These are phyloP conservation scores for Gordius sp. DNA, from an alignment of 2,888 invertebrate species.

Conservation along the genomic window DNA sequence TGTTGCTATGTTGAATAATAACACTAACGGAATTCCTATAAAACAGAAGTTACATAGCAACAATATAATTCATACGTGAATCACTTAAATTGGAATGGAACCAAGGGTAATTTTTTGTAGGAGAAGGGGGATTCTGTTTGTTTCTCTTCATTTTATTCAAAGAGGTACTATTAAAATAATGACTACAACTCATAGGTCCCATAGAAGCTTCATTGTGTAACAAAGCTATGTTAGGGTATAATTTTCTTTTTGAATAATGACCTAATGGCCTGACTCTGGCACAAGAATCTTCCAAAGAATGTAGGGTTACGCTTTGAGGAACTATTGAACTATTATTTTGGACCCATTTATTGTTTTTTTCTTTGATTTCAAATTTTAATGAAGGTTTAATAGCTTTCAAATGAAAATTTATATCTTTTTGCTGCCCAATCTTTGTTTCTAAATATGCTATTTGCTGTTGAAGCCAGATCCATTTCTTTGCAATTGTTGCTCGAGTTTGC, in stretches of 20 bases:
- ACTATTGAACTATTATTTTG: too few relatives aligned
- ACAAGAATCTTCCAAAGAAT: not conserved
- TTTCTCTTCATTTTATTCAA: too few relatives aligned
- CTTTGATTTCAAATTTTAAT: not conserved
- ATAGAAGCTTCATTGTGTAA: too few relatives aligned
- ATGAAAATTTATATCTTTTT: slow-evolving; percentile 10
- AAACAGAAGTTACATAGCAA: not conserved
- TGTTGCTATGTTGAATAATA: not conserved
- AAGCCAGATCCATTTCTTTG: not conserved
- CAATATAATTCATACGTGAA: not conserved
- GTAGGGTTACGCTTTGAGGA: too few relatives aligned
- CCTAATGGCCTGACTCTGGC: not conserved
- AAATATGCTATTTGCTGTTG: not conserved
- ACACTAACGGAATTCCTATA: not conserved
- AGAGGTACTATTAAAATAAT: too few relatives aligned
- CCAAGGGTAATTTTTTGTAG: not conserved
- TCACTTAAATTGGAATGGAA: not conserved
- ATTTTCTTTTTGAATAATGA: not conserved
- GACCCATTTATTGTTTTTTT: too few relatives aligned
- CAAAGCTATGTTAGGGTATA: slow-evolving; percentile 2
- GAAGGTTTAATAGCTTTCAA: not conserved
- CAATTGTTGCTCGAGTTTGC: not conserved
- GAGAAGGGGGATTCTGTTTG: not conserved
- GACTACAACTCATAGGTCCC: too few relatives aligned
- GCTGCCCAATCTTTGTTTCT: not conserved